Base-by-base conservation (phyloP, 2,113 vertebrate species). In the Heliornis fulica region DNA sequence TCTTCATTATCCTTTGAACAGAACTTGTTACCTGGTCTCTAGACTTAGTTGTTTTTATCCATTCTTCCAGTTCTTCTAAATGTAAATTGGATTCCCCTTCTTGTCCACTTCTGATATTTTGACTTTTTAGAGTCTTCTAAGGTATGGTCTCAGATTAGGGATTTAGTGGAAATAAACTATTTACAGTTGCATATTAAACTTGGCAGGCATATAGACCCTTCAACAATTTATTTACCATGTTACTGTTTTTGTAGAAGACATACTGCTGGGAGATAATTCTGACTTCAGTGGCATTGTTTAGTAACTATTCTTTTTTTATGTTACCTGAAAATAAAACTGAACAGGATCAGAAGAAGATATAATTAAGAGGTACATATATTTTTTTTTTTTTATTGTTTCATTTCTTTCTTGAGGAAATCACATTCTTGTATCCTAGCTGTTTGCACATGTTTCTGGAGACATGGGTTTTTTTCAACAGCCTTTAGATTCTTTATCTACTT, bases 131-230 rank as follows among this genome's bases (percentile, higher is more conserved):
- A 92, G 23, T 57, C 15, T 71, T 61, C 41, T 80, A 48, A 87
- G 10, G 8, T 51, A 36, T 80, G 17, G 3, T 64, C 17, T 76
- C 31, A 80, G 66, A 53, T 71, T 53, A 71, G 20, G 10, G 4
- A 40, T 90, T 63, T 64, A 87, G 68, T 59, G 20, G 53, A 84
- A 80, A 53, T 54, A 43, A 84, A 80, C 11, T 43, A 48, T 84
- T 71, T 46, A 43, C 4, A 38, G 23, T 32, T 46, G 7, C 2
- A 1, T 77, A 29, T 5, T 71, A 71, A 93, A 31, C 46, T 77
- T 2, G 2, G n/a, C 23, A 80, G 23, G 8, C 1, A 0, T 25
- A 13, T 9, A 54, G 13, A 63, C 14, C 23, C 5, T 59, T 76
- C 57, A 40, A 34, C 75, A 68, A 18, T n/a, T 81, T 81, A 29